phyloP scores from a whole-genome alignment of 2,888 invertebrate species.

The Orthonevra nobilis region DNA sequence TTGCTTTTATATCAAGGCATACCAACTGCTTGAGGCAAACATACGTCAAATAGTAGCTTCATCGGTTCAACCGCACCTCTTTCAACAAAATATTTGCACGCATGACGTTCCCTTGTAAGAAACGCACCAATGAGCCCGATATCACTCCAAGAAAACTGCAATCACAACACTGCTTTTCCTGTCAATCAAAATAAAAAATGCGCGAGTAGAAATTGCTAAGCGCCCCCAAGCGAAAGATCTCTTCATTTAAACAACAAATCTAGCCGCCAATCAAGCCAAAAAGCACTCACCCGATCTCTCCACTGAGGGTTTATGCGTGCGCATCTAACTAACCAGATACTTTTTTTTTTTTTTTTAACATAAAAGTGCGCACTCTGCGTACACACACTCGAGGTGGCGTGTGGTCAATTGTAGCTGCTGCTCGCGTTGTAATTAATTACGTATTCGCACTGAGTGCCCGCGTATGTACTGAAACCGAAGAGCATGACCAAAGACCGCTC shows the following conservation, averaged over 20 bases:
- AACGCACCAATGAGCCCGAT: conserved; percentile 39
- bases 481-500: conserved; percentile 29
- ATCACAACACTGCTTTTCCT: conserved; percentile 51
- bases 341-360: conserved; percentile 33
- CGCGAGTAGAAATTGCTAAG: conserved; percentile 43
- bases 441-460: conserved; percentile 66
- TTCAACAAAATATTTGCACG: no score
- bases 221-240: conserved; percentile 52
- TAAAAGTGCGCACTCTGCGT: conserved; percentile 33
- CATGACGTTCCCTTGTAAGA: conserved; percentile 17
- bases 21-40: no score
- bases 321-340: conserved; percentile 39
- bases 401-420: conserved; percentile 39
- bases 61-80: no score
- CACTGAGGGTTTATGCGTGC: conserved; percentile 54
- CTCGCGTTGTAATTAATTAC: conserved; percentile 66
- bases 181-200: conserved; percentile 58
- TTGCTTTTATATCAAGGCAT: no score
- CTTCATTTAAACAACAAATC: conserved; percentile 44
- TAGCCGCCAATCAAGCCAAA: conserved; percentile 55
- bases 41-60: no score
- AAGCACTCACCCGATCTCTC: conserved; percentile 15
- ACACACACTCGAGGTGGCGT: conserved; percentile 30
- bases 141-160: conserved; percentile 17
- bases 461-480: conserved; percentile 7